These are phyloP conservation scores for Archocentrus centrarchus DNA, from an alignment of 2,113 vertebrate species.

Conservation along the genomic window DNA sequence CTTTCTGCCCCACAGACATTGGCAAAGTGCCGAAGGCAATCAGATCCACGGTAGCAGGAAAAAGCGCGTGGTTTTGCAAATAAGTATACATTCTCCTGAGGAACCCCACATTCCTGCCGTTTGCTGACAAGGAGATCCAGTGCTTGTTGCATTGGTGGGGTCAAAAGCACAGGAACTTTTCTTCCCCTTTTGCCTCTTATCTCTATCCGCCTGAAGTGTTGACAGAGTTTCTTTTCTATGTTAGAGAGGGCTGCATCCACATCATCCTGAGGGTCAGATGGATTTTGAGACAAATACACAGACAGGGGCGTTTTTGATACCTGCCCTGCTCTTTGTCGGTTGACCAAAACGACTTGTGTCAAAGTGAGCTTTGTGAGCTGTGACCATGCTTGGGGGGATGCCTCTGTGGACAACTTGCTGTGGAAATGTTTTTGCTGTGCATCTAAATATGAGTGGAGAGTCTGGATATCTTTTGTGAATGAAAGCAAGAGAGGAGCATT, in stretches of 20 bases:
- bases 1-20: not conserved
- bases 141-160: not conserved
- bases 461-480: slow-evolving; percentile 38
- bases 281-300: slow-evolving; percentile 16
- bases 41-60: not conserved
- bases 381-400: not conserved
- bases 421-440: not conserved
- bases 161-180: not conserved
- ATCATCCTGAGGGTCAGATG: not conserved
- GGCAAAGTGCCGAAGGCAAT: not conserved
- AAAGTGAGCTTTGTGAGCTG: slow-evolving; percentile 45
- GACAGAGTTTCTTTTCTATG: not conserved
- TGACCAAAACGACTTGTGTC: slow-evolving; percentile 53
- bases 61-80: not conserved
- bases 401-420: not conserved
- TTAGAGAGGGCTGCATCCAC: not conserved
- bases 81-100: not conserved
- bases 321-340: slow-evolving; percentile 39
- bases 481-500: slow-evolving; percentile 39
- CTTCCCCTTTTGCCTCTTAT: not conserved
- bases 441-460: not conserved
- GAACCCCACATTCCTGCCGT: not conserved
- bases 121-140: not conserved
- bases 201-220: not conserved
- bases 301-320: slow-evolving; percentile 41